Percentiles rank a stretch among this genome's conserved stretches.
phyloP scores from a whole-genome alignment of 1,140 invertebrate genomes.

The Euschistus heros region DNA sequence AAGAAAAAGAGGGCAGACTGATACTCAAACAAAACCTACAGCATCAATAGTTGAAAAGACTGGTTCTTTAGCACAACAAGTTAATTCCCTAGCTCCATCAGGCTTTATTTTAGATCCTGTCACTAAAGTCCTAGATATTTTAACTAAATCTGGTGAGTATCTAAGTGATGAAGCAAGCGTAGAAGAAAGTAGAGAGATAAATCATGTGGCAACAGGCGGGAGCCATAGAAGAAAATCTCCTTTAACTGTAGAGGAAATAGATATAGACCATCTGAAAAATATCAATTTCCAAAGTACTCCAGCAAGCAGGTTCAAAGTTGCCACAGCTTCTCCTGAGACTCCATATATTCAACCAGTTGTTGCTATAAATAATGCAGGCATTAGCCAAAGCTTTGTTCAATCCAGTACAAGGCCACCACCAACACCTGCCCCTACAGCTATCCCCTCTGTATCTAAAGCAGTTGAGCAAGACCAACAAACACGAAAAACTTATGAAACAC shows the following conservation, averaged over 20 bases:
- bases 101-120: not conserved
- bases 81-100: not conserved
- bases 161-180: constrained; percentile 5
- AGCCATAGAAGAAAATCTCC: not conserved
- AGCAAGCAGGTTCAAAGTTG: not conserved
- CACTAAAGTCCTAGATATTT: not conserved
- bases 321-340: not conserved
- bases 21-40: not conserved
- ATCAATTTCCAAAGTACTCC: constrained; percentile 6
- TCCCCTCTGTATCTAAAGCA: too few relatives aligned
- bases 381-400: too few relatives aligned
- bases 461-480: too few relatives aligned
- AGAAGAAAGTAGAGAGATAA: not conserved
- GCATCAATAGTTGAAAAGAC: not conserved
- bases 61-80: constrained; percentile 1
- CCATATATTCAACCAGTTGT: too few relatives aligned
- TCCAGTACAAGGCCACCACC: too few relatives aligned
- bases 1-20: not conserved
- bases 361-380: too few relatives aligned
- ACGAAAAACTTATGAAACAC: too few relatives aligned
- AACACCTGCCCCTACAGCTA: too few relatives aligned
- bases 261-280: not conserved
- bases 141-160: constrained; percentile 7
- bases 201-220: too few relatives aligned
- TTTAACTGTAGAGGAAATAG: constrained; percentile 7